Base-by-base conservation (phyloP, 2,888 invertebrate species). In the Drosophila vallismaia region DNA sequence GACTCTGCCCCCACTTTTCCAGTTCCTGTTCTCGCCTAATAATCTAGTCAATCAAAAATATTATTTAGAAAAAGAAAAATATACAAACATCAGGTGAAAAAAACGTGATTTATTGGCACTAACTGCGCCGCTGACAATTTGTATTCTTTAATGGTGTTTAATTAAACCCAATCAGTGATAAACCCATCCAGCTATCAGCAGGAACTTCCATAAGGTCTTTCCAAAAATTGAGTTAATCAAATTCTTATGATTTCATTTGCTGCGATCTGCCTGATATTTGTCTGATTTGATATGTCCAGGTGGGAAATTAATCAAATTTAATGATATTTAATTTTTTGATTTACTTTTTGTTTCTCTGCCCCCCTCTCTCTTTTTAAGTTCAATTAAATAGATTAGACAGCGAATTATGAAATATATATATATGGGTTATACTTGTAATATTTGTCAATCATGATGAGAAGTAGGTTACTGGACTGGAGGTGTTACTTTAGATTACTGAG, bases 131-230 rank as follows among this genome's bases (percentile, higher is more conserved):
- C 80, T 84, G 84, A 87, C 82, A 88, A 74, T 86, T 59, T 70
- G 78, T 76, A 74, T 70, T 74, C 70, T 64, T 84, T 88, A 88
- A 88, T 88, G 74, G 87, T 81, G 88, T 86, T 86, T 86, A 86
- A 86, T 86, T 86, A 86, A 88, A 85, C 57, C 78, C 83, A 86
- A 88, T 88, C 88, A 87, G 78, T 71, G 82, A 84, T 85, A 81
- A 75, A 44, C 36, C 59, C 40, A 76, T 79, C 75, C 54, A 73
- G 58, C 74, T 82, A 87, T 85, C 81, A 87, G 81, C 86, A 81
- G 70, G 83, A 71, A 76, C 76, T 19, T 19, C 19, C 74, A 68
- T 60, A 68, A 28, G 6, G 74, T 51, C 54, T 55, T 53, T 28
- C 6, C 38, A 50, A 71, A 71, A 79, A 51, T 63, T 54, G 36